phyloP scores from a whole-genome alignment of 2,113 vertebrate species.

The Ictidomys tridecemlineatus region DNA sequence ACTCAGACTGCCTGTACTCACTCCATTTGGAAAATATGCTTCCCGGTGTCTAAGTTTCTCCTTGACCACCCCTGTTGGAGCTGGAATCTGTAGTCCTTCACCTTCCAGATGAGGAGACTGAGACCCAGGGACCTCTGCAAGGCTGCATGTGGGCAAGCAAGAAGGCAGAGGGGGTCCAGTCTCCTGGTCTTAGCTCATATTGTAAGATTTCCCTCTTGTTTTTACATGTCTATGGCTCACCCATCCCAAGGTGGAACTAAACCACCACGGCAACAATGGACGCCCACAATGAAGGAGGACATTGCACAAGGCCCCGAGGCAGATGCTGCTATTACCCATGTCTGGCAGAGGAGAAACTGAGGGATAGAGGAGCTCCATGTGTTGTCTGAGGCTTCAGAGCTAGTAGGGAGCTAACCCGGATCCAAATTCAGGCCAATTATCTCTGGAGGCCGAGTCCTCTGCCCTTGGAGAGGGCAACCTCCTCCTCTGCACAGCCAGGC shows the following conservation, averaged over 20 bases:
- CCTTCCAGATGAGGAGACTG: neutral
- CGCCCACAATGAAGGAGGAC: accelerated
- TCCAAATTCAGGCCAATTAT: neutral
- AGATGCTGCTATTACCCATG: accelerated
- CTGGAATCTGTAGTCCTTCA: neutral
- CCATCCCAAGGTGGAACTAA: neutral
- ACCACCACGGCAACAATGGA: accelerated
- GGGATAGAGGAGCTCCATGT: neutral
- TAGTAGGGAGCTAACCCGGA: neutral
- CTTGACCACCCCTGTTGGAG: neutral
- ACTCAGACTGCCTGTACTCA: neutral
- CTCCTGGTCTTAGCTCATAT: neutral
- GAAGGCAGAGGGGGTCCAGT: neutral
- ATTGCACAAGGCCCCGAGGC: accelerated
- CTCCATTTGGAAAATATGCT: neutral
- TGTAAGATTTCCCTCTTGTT: neutral
- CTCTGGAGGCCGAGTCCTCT: neutral
- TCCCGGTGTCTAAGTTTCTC: neutral
- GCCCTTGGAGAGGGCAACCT: accelerated
- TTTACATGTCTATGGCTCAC: neutral
- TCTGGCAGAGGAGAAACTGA: neutral
- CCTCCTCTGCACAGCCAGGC: neutral
- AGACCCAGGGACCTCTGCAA: neutral
- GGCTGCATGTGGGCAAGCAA: neutral
- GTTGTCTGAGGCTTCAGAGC: neutral